Conservation (phyloP, 1,140 invertebrate genomes). For the Pantala flavescens region DNA sequence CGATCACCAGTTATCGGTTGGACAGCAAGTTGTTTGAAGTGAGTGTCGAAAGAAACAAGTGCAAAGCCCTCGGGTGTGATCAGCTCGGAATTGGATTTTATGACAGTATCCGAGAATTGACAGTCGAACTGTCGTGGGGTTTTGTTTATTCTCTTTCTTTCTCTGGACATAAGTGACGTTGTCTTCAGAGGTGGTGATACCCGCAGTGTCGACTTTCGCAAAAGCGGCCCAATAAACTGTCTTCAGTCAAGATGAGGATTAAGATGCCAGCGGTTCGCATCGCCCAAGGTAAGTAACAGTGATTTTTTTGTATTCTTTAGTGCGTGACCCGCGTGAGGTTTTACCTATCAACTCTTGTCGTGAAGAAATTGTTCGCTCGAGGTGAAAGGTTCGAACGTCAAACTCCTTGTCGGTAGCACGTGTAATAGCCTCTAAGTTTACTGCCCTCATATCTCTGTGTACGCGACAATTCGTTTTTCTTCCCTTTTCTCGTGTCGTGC, state of each 20-base stretch:
- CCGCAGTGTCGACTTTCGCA: background rate
- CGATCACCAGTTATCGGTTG: too few species aligned
- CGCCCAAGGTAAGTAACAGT: slow-evolving; percentile 65
- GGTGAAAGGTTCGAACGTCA: background rate
- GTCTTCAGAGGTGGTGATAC: background rate
- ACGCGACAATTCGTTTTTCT: background rate
- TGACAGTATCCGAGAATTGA: too few species aligned
- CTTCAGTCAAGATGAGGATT: slow-evolving; percentile 74
- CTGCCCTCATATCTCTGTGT: too few species aligned
- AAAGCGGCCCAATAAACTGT: background rate
- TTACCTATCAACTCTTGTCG: too few species aligned
- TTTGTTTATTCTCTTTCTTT: background rate
- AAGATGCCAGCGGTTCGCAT: slow-evolving; percentile 90
- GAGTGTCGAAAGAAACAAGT: too few species aligned
- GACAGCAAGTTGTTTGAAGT: too few species aligned
- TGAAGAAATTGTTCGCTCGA: too few species aligned
- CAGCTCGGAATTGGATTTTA: too few species aligned
- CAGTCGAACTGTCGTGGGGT: background rate
- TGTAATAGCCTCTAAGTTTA: too few species aligned
- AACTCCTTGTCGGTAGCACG: background rate
- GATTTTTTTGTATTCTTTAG: background rate
- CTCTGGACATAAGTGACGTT: background rate
- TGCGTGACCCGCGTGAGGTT: too few species aligned
- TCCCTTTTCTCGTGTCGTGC: background rate
- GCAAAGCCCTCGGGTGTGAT: too few species aligned